Evolutionary conservation across 2,888 invertebrate species (phyloP), one percentile per base, ranked within the genome.

Genomic region (Lobophora halterata): DNA sequence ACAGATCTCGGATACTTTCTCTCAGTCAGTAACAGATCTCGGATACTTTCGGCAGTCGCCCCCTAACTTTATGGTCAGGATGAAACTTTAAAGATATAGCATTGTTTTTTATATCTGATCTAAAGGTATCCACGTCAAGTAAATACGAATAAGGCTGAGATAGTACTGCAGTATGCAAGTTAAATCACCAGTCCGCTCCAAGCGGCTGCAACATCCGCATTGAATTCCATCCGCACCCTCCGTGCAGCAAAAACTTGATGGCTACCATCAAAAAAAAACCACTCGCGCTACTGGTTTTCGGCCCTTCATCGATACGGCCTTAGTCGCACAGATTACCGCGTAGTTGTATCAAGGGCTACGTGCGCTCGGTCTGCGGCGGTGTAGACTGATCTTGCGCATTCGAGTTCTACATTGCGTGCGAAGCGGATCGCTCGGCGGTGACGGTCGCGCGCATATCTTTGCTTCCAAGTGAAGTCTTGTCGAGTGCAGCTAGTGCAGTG

Each of bases 371-470:
- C 17, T 12, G 11, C 19, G 21, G 26, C 26, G 39, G 47, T 41
- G 49, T 9, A 4, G 21, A 8, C 2, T 8, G 18, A 2, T 26
- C 43, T 19, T 44, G 53, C 65, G 63, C 83, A 83, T 74, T 83
- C 72, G 64, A 57, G 65, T 65, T 43, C 46, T 49, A 58, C 53
- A 57, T 67, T 48, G 76, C 79, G 79, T 70, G 75, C 85, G 82
- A 83, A 81, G 80, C 83, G 76, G 83, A 78, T 79, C 81, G 81
- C 78, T 65, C 39, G 48, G 73, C 80, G 81, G 78, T 79, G 60
- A 61, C 69, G 82, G 80, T 82, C 81, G 79, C 70, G 75, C 75
- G 79, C 49, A n/a, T 6, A 2, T 17, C 5, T 2, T 17, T 17
- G 1, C n/a, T 2, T 5, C 14, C 5, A 14, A 44, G 54, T 54